These are phyloP conservation scores for Junco hyemalis DNA, from an alignment of 2,113 vertebrate species.

Conservation along the genomic window DNA sequence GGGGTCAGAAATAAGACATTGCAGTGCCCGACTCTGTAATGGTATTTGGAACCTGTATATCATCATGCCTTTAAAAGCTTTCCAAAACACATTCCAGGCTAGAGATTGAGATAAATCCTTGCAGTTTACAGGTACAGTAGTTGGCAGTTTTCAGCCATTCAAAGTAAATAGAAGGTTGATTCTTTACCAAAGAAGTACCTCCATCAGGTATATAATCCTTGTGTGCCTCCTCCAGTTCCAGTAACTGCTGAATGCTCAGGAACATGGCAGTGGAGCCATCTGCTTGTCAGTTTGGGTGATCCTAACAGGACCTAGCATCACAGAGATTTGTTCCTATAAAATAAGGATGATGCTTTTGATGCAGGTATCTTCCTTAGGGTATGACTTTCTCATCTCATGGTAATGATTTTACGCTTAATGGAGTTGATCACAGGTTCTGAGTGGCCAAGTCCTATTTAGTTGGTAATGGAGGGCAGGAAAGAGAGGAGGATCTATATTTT, in stretches of 20 bases:
- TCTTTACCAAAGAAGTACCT: neutral
- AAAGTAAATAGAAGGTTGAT: neutral
- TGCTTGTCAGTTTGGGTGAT: neutral
- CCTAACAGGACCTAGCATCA: neutral
- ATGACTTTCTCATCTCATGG: neutral
- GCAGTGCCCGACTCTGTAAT: neutral
- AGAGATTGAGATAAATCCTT: neutral
- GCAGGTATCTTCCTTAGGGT: neutral
- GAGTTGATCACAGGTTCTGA: neutral
- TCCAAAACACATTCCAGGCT: neutral
- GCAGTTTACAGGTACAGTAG: neutral
- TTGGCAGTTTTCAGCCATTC: neutral
- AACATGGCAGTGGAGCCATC: neutral
- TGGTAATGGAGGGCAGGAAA: neutral
- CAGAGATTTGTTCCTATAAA: neutral
- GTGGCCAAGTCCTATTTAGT: neutral
- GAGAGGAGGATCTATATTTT: neutral
- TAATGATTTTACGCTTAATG: neutral
- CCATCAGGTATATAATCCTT: neutral
- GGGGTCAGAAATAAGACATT: neutral
- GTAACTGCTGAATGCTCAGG: neutral
- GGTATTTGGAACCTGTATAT: neutral
- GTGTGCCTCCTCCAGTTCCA: fast-evolving
- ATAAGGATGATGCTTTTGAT: neutral
- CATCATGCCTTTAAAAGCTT: neutral